These are phyloP conservation scores for Xanthia togata DNA, from an alignment of 2,888 invertebrate genomes.

Conservation along the genomic window DNA sequence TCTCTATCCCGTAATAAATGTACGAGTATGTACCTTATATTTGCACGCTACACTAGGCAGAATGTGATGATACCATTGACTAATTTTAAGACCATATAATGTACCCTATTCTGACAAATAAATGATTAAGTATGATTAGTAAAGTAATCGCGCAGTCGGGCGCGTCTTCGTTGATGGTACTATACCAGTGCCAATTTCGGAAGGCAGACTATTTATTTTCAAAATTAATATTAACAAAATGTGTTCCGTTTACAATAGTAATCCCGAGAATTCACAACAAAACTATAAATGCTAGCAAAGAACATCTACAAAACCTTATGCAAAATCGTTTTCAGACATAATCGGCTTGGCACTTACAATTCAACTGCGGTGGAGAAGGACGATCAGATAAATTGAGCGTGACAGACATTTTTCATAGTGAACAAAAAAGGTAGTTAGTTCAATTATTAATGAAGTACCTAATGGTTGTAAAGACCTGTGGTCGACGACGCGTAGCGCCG, in stretches of 20 bases:
- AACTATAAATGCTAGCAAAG: neutral
- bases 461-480: conserved; percentile 61
- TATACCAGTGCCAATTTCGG: no score
- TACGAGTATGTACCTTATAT: no score
- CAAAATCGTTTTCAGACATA: conserved; percentile 16
- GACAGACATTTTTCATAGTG: conserved; percentile 50
- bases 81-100: no score
- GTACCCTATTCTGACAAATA: no score
- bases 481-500: conserved; percentile 72
- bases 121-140: no score
- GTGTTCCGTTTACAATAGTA: neutral
- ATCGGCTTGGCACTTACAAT: conserved; percentile 5
- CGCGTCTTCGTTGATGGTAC: no score
- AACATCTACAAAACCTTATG: neutral
- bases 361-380: conserved; percentile 34
- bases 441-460: conserved; percentile 59
- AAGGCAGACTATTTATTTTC: neutral
- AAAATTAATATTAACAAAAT: neutral
- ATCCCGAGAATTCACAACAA: neutral
- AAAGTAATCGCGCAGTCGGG: no score
- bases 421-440: conserved; percentile 52
- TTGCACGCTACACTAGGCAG: no score
- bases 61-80: no score
- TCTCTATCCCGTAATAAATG: no score
- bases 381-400: conserved; percentile 63